Evolutionary conservation across 2,888 invertebrate genomes (phyloP).

Genomic region (Brenthis ino): DNA sequence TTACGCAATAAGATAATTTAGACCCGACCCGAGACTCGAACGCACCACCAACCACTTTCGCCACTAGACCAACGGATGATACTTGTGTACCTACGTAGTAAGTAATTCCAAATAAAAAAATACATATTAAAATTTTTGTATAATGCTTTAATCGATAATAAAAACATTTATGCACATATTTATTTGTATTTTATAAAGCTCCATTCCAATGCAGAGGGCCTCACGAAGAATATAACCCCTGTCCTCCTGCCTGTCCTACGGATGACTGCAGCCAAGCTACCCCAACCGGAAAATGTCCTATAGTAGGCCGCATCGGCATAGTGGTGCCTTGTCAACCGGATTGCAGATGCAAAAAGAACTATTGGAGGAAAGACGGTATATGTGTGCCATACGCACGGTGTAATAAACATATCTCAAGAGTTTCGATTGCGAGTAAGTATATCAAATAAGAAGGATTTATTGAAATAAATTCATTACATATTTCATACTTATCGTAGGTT

Average conservation of each 20-base stretch:
- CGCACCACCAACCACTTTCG: no score
- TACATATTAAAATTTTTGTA: no score
- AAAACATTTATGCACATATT: background rate
- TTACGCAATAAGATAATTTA: no score
- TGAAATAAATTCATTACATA: no score
- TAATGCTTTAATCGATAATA: no score
- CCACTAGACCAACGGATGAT: no score
- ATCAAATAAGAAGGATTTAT: background rate
- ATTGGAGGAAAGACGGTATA: conserved; percentile 49
- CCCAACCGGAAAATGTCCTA: conserved; percentile 47
- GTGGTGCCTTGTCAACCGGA: conserved; percentile 44
- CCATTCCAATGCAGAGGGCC: conserved; percentile 52
- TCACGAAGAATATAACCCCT: conserved; percentile 50
- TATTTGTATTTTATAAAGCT: background rate
- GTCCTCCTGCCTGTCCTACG: conserved; percentile 51
- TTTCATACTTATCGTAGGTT: no score
- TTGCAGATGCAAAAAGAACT: conserved; percentile 51
- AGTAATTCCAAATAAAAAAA: no score
- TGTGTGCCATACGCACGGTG: conserved; percentile 56
- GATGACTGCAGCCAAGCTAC: conserved; percentile 52
- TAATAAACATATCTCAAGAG: conserved; percentile 38
- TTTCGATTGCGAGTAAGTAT: conserved; percentile 9
- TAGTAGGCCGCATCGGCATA: conserved; percentile 43
- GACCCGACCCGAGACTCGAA: no score
- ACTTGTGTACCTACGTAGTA: no score